Evolutionary conservation across 2,888 invertebrate genomes (phyloP), one percentile per base, ranked within the genome.

Genomic region (Heliconius erato): DNA sequence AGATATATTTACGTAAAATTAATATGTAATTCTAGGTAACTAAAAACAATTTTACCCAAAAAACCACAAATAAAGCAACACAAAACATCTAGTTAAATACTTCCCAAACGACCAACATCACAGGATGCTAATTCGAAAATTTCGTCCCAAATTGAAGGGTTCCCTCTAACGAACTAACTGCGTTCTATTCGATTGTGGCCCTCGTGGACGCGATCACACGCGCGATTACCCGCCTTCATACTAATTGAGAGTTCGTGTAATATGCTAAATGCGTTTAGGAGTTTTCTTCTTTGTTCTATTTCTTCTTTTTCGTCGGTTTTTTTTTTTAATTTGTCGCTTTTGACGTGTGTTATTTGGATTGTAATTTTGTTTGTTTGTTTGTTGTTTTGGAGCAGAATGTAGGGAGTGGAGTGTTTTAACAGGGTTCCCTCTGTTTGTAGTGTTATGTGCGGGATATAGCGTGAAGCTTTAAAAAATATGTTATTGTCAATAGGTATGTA

Each of bases 91-190:
- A 78, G 67, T 78, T 32, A 68, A 78, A 67, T 6, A 67, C 67
- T 78, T 78, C 32, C 28, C 44, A 78, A 78, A 68, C 78, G 44
- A 23, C 14, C 32, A 67, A 68, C 68, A 32, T 68, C 67, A 67
- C 67, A 78, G 78, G 68, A 78, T 49, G 78, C 78, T 78, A 79
- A 79, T 79, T 79, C 14, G 54, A 35, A 71, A 79, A 63, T 79
- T 79, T 79, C 69, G 28, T 79, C 72, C 35, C 79, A 79, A 72
- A 63, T 79, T 79, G 40, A 63, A 79, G 54, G 71, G 71, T 79
- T 63, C 68, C 79, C 78, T 78, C 78, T 78, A 68, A 78, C 78
- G 78, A 78, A 78, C 78, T 78, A 78, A 78, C 78, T 78, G 44
- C 49, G 78, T 49, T 32, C 78, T 78, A 78, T 78, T 68, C 78